Base-by-base conservation (phyloP, 2,113 vertebrate species). In the Microtus pennsylvanicus region DNA sequence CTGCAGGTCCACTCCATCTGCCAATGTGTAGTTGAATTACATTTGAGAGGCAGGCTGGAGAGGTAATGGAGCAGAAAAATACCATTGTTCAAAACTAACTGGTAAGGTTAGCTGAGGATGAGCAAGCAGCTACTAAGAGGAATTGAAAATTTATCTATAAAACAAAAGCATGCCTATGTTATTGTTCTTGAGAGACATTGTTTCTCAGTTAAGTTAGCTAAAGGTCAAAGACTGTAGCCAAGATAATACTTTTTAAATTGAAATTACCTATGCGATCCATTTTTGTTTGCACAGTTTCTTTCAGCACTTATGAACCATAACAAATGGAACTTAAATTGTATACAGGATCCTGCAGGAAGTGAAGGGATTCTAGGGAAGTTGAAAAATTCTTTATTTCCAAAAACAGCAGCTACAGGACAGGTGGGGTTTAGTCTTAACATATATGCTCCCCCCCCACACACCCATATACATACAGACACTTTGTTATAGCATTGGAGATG, bases 1-100 rank as follows among this genome's bases (percentile, higher is more conserved):
- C 93, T 90, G 38, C 61, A 96, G 95, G 89, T 94, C 85, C 35
- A 83, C 55, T 92, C 63, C 65, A 61, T 95, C 78, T 95, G 91
- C 90, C 86, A 97, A 93, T 77, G 91, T 42, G 42, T 52, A 93
- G 87, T 94, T 96, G 95, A 96, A 95, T 97, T 97, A 97, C 87
- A 95, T 87, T 91, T 95, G 92, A 97, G 97, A 97, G 94, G 81
- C 82, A 94, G 78, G 47, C 38, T 89, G 89, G 91, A 93, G 91
- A 94, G 78, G 96, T 93, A 97, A 97, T 97, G 96, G 91, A 98
- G 96, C 96, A 95, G 97, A 97, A 97, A 97, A 96, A 91, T 94
- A 93, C 75, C 52, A 33, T 96, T 96, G 91, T 90, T 96, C 82
- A 97, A 33, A 97, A 95, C 97, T 93, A 96, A 89, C 93, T 58